phyloP scores from a whole-genome alignment of 2,113 vertebrate species.

The Apistogramma diplotaenia region DNA sequence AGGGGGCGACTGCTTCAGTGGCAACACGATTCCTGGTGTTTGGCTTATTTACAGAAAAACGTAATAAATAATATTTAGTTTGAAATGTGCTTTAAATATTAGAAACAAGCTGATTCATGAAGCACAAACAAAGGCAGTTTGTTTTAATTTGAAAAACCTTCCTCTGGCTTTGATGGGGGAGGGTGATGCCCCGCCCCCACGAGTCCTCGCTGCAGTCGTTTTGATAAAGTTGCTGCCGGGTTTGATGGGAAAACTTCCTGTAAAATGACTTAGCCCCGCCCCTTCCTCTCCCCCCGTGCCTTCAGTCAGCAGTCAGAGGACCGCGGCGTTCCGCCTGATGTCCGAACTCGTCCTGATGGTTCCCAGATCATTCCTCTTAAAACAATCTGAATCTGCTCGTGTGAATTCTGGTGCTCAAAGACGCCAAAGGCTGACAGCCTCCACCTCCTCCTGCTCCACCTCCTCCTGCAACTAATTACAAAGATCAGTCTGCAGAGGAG shows the following conservation, averaged over 20 bases:
- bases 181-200: no score
- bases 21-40: no score
- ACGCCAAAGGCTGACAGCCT: neutral
- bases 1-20: no score
- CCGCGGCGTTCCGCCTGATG: neutral
- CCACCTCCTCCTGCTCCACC: neutral
- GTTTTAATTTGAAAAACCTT: no score
- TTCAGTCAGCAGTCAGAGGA: slow-evolving; percentile 25
- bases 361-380: neutral
- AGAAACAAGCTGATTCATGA: no score
- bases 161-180: no score
- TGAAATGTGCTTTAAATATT: no score
- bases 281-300: slow-evolving; percentile 44
- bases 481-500: neutral
- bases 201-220: no score
- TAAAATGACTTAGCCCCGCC: neutral
- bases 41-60: no score
- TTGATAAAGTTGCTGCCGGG: neutral
- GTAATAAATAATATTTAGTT: no score
- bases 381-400: slow-evolving; percentile 12
- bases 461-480: slow-evolving; percentile 10
- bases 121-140: no score
- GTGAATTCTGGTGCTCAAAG: slow-evolving; percentile 36
- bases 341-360: neutral
- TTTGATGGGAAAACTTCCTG: neutral